Percentiles rank a stretch among this genome's conserved stretches.
These are phyloP conservation scores for Silurus glanis DNA, from an alignment of 2,113 vertebrate species.

Conservation along the genomic window DNA sequence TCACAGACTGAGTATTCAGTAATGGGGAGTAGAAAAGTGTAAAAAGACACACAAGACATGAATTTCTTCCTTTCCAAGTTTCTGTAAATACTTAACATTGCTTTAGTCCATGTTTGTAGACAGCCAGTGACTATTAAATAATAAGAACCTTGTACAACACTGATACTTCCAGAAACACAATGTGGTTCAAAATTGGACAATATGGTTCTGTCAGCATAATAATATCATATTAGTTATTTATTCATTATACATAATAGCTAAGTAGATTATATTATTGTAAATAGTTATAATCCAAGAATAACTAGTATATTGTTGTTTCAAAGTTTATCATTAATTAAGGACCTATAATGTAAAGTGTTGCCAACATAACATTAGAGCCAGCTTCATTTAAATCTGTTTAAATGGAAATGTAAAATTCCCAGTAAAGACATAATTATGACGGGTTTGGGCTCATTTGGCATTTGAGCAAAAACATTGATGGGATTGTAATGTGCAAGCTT, in stretches of 20 bases:
- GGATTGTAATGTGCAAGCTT: slow-evolving; percentile 32
- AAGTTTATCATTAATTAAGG: neutral
- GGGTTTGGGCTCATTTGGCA: neutral
- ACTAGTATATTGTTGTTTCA: neutral
- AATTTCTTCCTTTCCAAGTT: neutral
- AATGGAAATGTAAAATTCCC: neutral
- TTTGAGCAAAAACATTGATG: slow-evolving; percentile 46
- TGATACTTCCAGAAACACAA: neutral
- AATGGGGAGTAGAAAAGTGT: neutral
- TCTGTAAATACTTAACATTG: neutral
- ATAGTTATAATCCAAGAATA: neutral
- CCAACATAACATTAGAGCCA: neutral
- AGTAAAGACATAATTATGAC: neutral
- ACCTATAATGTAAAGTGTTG: neutral
- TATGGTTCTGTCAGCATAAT: neutral
- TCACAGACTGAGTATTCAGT: neutral
- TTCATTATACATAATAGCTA: neutral
- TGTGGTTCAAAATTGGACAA: neutral
- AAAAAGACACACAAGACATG: neutral
- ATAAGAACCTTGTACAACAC: neutral
- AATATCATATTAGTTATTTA: neutral
- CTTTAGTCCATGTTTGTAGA: neutral
- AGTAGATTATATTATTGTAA: neutral
- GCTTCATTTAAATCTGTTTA: neutral
- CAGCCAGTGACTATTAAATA: neutral